Conservation (phyloP, 2,113 vertebrate genomes). For the Bubo scandiacus region DNA sequence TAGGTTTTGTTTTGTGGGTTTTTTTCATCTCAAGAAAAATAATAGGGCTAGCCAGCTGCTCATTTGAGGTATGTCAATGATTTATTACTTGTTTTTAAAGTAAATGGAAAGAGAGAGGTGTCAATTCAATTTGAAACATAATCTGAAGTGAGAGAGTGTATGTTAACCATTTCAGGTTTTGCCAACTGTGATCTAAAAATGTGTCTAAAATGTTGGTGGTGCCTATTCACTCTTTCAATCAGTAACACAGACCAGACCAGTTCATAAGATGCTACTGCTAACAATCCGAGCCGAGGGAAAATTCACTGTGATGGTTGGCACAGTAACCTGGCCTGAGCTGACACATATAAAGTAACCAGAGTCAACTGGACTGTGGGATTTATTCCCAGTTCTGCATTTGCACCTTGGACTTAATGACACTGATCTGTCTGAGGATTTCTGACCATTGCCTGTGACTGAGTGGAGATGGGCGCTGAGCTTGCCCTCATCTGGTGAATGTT, state of each 20-base stretch:
- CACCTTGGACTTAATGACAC: background rate
- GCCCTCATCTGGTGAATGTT: background rate
- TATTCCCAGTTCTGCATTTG: background rate
- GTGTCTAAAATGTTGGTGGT: background rate
- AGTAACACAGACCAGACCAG: background rate
- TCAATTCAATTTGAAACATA: constrained; percentile 11
- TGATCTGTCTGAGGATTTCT: background rate
- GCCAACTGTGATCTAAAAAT: background rate
- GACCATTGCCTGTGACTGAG: background rate
- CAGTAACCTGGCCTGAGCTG: background rate
- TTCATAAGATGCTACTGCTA: background rate
- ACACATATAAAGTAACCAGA: background rate
- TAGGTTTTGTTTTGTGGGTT: background rate
- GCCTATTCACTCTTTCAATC: background rate
- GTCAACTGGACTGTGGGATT: background rate
- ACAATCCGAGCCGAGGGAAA: accelerated
- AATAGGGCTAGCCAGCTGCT: background rate
- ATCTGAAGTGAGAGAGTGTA: background rate
- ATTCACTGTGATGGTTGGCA: background rate
- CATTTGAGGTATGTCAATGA: background rate
- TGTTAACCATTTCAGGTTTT: background rate
- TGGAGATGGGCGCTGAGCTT: background rate
- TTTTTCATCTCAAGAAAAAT: background rate
- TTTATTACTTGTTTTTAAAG: background rate
- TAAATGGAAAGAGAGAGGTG: background rate